Base-by-base conservation (phyloP, 2,888 invertebrate species). In the Mycalesis mineus region DNA sequence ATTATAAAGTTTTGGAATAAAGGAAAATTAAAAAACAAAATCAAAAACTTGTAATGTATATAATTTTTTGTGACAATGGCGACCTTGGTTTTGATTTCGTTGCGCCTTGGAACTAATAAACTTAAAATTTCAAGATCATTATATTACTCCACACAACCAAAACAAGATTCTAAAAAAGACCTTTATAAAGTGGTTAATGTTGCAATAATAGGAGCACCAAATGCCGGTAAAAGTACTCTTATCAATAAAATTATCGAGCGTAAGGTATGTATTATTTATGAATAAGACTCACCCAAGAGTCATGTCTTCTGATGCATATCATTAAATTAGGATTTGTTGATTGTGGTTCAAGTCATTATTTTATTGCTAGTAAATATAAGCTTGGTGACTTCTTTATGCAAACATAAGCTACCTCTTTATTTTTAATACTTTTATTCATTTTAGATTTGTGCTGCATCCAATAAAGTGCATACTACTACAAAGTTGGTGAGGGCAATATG, bases 161-260 rank as follows among this genome's bases (percentile, higher is more conserved):
- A 83, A 69, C 67, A 68, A 58, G 73, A 67, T 15, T 68, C 58
- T 50, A 68, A 72, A 57, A 77, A 70, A 57, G 69, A 68, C 48
- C 14, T 71, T 5, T 75, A 72, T 9, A 88, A 83, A 84, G 75
- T 92, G n/a, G 82, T 93, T 7, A 93, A 92, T 82, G 93, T 97
- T 28, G 96, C 98, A 7, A 93, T 99, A 17, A 93, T 99, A 65
- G 99, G 99, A 2, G 91, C 95, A 11, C 98, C 99, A 3, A 99
- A 99, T 91, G 95, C 94, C 50, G 99, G 99, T 29, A 99, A 99
- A 82, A 98, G 98, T 75, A 98, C 98, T 0, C 91, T 99, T 31
- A 95, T 98, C 31, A 99, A 99, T 83, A 92, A 92, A 71, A 90
- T 99, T 22, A 91, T 96, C 54, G 93, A 95, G 63, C 92, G 95